Percentiles rank a stretch among this genome's conserved stretches.
Evolutionary conservation across 2,797 vertebrate species (phyloP).

Genomic region (Pipistrellus kuhlii): DNA sequence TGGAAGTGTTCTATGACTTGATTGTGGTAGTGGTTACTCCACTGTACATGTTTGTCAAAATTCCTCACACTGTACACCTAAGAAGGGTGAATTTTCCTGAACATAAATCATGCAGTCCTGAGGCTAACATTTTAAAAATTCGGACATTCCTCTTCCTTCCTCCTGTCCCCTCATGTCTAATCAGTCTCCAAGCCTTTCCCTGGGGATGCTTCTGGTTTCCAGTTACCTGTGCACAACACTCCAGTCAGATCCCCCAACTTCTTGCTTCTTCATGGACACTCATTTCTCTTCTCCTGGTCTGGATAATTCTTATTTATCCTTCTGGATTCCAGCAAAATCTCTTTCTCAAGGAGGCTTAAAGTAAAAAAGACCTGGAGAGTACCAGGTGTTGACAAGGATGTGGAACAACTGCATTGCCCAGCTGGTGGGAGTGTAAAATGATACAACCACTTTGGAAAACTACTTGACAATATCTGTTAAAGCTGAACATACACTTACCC

Average conservation of each 20-base stretch:
- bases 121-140: slow-evolving; percentile 10
- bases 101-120: neutral
- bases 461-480: neutral
- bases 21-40: neutral
- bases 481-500: neutral
- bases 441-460: neutral
- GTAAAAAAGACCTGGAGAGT: slow-evolving; percentile 13
- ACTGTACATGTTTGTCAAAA: slow-evolving; percentile 17
- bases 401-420: neutral
- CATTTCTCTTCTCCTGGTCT: neutral
- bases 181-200: neutral
- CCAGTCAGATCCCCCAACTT: neutral
- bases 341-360: neutral
- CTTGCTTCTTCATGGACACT: neutral
- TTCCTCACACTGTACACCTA: neutral
- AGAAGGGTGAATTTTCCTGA: slow-evolving; percentile 37
- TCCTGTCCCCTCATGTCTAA: neutral
- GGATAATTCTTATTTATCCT: neutral
- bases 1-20: neutral
- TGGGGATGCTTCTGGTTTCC: neutral
- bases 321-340: neutral
- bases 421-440: neutral
- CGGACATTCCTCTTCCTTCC: neutral
- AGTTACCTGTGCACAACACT: neutral
- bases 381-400: neutral